Evolutionary conservation across 2,888 invertebrate genomes (phyloP), one percentile per base, ranked within the genome.

Genomic region (Altica lythri): DNA sequence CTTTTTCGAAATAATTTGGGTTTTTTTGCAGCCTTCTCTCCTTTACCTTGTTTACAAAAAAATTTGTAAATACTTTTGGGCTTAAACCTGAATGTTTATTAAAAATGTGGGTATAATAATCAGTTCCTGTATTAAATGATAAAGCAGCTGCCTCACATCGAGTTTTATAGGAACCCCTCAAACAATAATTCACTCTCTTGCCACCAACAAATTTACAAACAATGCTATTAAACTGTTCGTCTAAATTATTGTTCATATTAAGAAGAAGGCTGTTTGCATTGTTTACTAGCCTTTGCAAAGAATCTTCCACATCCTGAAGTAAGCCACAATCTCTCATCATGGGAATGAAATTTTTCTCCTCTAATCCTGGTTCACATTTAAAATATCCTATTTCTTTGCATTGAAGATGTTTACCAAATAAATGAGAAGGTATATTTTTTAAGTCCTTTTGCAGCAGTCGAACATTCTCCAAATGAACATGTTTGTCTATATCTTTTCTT

Each of bases 181-280:
- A 40, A 5, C 65, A 29, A 58, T 63, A 68, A 56, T 74, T 71
- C 5, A 69, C 64, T 50, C 71, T 38, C 63, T 73, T 74, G 3
- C 72, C 73, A 2, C 70, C 68, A 12, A 66, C 62, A 30, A 40
- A 68, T 59, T 70, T 69, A 2, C 68, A 65, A 2, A 72, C 61
- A 4, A 68, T 53, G 14, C 60, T 61, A 52, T 70, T 70, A 44
- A 63, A 72, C 12, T 51, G 42, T 60, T 72, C 71, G 2, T 69
- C 69, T 8, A 44, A 18, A 55, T 72, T 71, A 18, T 64, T 72
- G 34, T 66, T 46, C 46, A 34, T 46, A 18, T 46, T 46, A 25
- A 34, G 2, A n/a, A 46, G 12, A 10, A 46, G 19, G 12, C 34
- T 34, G 9, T n/a, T 14, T 14, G 16, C 5, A 16, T 29, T 25